phyloP scores from a whole-genome alignment of 92 coral and sea anemone species.

The Zoanthus sociatus region DNA sequence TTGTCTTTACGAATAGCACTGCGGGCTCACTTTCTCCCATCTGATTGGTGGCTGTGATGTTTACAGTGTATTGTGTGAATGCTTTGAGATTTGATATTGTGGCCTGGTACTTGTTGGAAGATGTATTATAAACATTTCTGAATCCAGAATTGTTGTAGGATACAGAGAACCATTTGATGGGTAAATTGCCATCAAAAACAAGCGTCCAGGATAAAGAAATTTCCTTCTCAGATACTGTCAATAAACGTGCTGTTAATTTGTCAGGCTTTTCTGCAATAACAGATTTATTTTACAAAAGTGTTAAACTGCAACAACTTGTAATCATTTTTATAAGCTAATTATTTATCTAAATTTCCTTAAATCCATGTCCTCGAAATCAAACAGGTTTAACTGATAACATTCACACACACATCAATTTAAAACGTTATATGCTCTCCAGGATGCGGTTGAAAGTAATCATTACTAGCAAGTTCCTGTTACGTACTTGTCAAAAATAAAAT shows the following conservation, averaged over 20 bases:
- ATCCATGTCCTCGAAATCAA: too few species aligned
- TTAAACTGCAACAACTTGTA: too few species aligned
- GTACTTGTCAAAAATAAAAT: too few species aligned
- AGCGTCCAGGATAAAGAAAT: constrained; percentile 57
- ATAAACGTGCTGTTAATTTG: constrained; percentile 27
- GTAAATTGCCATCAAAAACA: constrained; percentile 67
- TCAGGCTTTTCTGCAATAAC: constrained; percentile 57
- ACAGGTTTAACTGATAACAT: too few species aligned
- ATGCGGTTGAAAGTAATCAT: too few species aligned
- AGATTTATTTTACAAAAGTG: too few species aligned
- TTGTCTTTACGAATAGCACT: background rate
- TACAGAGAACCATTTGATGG: constrained; percentile 43
- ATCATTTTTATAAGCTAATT: too few species aligned
- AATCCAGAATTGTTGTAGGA: constrained; percentile 57
- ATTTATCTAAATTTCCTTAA: too few species aligned
- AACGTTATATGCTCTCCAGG: too few species aligned
- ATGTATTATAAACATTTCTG: constrained; percentile 25
- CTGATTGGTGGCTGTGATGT: constrained; percentile 65
- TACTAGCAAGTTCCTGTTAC: too few species aligned
- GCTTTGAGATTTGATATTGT: constrained; percentile 50
- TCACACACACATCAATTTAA: too few species aligned
- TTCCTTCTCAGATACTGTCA: constrained; percentile 26
- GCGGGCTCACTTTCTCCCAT: constrained; percentile 57
- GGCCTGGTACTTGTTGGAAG: background rate
- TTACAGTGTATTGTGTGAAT: constrained; percentile 56